These are phyloP conservation scores for Linnaemya tessellans DNA, from an alignment of 2,888 invertebrate species.

Conservation along the genomic window DNA sequence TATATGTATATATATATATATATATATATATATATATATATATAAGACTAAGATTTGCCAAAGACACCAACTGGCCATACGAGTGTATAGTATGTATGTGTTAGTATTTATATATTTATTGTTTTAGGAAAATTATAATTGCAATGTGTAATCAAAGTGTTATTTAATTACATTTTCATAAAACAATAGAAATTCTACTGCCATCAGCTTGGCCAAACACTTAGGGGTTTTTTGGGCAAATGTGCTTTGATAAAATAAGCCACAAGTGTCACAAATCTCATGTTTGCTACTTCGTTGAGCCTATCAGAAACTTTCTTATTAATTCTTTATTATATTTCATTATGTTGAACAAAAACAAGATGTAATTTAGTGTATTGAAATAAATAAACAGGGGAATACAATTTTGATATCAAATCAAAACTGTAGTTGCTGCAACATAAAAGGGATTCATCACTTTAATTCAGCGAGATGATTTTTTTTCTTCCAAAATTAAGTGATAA, in stretches of 20 bases:
- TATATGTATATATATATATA: too few species aligned
- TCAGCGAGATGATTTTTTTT: too few species aligned
- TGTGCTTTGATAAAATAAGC: background rate
- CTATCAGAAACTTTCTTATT: background rate
- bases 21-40: too few species aligned
- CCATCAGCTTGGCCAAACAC: conserved; percentile 6
- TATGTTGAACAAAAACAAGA: background rate
- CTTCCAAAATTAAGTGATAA: too few species aligned
- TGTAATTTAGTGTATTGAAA: conserved; percentile 7
- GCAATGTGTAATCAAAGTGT: background rate
- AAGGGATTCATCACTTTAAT: too few species aligned
- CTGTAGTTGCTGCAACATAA: too few species aligned
- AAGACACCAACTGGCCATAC: conserved; percentile 9
- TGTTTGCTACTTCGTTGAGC: background rate
- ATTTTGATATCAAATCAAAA: background rate
- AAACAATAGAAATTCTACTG: conserved; percentile 4
- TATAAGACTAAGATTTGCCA: background rate
- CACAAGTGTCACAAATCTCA: background rate
- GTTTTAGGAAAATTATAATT: conserved; percentile 25
- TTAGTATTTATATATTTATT: background rate
- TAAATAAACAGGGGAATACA: background rate
- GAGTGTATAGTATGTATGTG: too few species aligned
- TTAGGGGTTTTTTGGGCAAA: background rate
- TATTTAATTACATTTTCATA: conserved; percentile 31
- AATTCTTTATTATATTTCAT: background rate